A percentile compares a stretch with the other conserved stretches of the same genome.
Evolutionary conservation across 2,888 invertebrate species (phyloP).

Genomic region (Eupithecia subumbrata): DNA sequence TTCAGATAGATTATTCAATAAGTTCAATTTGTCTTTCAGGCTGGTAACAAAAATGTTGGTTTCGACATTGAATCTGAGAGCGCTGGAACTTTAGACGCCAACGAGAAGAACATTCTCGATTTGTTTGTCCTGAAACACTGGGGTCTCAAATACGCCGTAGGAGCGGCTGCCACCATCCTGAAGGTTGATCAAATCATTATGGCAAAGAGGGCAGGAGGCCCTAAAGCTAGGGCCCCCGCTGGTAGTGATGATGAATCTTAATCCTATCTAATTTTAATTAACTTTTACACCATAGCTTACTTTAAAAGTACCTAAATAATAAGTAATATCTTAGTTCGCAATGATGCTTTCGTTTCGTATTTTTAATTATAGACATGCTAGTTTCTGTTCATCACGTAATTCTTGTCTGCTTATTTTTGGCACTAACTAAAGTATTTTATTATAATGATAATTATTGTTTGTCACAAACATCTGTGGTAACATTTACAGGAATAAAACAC

Average conservation of each 20-base stretch:
- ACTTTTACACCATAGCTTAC: slow-evolving; percentile 36
- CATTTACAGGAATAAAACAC: slow-evolving; percentile 24
- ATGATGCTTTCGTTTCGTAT: slow-evolving; percentile 26
- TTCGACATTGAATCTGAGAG: slow-evolving; percentile 94
- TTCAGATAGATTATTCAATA: not conserved
- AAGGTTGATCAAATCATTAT: slow-evolving; percentile 99
- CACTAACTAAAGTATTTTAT: slow-evolving; percentile 29
- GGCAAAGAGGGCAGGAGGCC: slow-evolving; percentile 98
- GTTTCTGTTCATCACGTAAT: slow-evolving; percentile 25
- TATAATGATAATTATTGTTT: slow-evolving; percentile 16
- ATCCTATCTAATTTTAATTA: slow-evolving; percentile 38
- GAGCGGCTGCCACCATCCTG: slow-evolving; percentile 95
- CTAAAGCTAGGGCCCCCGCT: slow-evolving; percentile 89
- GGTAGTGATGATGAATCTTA: slow-evolving; percentile 90
- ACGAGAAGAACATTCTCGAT: slow-evolving; percentile 91
- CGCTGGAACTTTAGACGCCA: slow-evolving; percentile 88
- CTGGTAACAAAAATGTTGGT: slow-evolving; percentile 91
- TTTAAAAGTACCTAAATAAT: slow-evolving; percentile 47
- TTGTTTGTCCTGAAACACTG: slow-evolving; percentile 94
- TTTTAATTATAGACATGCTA: slow-evolving; percentile 11
- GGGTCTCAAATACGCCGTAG: slow-evolving; percentile 97
- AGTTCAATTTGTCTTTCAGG: slow-evolving; percentile 66
- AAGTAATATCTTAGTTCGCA: slow-evolving; percentile 36
- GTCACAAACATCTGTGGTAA: slow-evolving; percentile 24
- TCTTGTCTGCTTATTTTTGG: slow-evolving; percentile 23